Percentiles rank a stretch among this genome's conserved stretches.
These are phyloP conservation scores for Tetanocera ferruginea DNA, from an alignment of 2,888 invertebrate genomes.

Conservation along the genomic window DNA sequence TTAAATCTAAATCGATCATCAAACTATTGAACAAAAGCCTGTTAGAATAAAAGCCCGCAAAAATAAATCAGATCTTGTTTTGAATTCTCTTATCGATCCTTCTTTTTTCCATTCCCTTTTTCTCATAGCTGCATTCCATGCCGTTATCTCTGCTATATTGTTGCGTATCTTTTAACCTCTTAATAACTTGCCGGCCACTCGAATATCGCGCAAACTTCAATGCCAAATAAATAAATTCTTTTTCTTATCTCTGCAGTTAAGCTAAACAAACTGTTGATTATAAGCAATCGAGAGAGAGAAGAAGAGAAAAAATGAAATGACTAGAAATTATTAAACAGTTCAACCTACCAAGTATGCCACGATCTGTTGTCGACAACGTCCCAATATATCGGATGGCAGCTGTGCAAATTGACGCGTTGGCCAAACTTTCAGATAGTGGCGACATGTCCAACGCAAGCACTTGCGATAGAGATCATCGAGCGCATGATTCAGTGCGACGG, in stretches of 20 bases:
- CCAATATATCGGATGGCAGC: constrained; percentile 84
- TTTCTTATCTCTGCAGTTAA: too few species aligned
- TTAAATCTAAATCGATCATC: too few species aligned
- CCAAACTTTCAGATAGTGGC: constrained; percentile 90
- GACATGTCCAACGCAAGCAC: constrained; percentile 89
- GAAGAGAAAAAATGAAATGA: neutral
- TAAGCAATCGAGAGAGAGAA: neutral
- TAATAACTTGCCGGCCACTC: too few species aligned
- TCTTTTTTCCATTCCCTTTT: neutral
- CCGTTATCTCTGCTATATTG: too few species aligned
- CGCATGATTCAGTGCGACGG: constrained; percentile 86
- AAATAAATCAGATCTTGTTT: neutral
- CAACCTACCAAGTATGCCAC: constrained; percentile 79
- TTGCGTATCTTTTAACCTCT: too few species aligned
- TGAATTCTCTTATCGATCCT: neutral
- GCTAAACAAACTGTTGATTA: too few species aligned
- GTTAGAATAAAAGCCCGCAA: too few species aligned
- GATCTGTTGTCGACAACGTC: constrained; percentile 87
- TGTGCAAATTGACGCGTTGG: constrained; percentile 90
- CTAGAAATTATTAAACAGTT: neutral
- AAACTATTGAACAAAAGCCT: too few species aligned
- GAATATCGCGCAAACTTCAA: too few species aligned
- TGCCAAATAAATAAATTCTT: too few species aligned
- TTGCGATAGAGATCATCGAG: constrained; percentile 89
- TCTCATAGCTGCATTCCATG: too few species aligned